Evolutionary conservation across 2,797 vertebrate species (phyloP).

Genomic region (Potorous gilbertii): DNA sequence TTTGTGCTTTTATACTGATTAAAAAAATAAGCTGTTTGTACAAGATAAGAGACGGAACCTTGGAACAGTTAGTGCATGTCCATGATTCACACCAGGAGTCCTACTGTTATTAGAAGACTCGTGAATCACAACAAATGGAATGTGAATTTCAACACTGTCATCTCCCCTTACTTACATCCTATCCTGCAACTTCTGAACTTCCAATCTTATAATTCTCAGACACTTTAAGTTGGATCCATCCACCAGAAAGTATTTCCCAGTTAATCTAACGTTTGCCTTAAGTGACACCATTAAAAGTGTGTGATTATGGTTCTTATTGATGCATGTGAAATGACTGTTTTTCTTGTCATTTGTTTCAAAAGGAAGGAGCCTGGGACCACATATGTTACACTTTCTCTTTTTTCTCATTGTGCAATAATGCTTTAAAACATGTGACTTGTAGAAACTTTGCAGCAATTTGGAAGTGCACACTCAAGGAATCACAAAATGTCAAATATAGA

Average conservation of each 20-base stretch:
- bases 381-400: background rate
- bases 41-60: conserved; percentile 59
- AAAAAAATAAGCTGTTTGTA: conserved; percentile 65
- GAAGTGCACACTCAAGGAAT: background rate
- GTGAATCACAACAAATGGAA: conserved; percentile 53
- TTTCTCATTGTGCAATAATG: background rate
- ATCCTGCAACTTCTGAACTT: conserved; percentile 64
- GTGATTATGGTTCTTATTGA: conserved; percentile 1
- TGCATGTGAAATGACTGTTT: conserved; percentile 39
- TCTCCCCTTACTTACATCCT: conserved; percentile 19
- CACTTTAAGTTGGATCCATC: conserved; percentile 50
- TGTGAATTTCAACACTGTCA: conserved; percentile 45
- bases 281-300: conserved; percentile 48
- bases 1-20: conserved; percentile 75
- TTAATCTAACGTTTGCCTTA: conserved; percentile 64
- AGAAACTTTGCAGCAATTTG: background rate
- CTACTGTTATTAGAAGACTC: conserved; percentile 61
- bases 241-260: conserved; percentile 56
- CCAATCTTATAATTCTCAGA: conserved; percentile 38
- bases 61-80: conserved; percentile 50
- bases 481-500: background rate
- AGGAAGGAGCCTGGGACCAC: conserved; percentile 9
- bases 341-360: background rate
- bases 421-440: conserved; percentile 16
- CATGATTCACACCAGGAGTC: conserved; percentile 55